phyloP scores from a whole-genome alignment of 2,888 invertebrate species.

The Dioctria linearis region DNA sequence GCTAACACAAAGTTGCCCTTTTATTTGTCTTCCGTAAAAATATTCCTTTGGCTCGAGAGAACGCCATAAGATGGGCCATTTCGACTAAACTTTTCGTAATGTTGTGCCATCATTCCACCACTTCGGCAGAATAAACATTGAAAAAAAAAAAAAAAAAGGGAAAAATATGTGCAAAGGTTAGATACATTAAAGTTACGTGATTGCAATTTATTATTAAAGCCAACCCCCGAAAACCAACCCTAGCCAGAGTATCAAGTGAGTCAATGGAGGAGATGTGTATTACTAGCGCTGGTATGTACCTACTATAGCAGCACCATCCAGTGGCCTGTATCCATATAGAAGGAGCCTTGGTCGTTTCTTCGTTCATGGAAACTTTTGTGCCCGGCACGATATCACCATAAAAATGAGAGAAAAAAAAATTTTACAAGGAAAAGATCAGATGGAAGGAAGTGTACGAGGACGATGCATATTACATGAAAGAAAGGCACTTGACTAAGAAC shows the following conservation, averaged over 20 bases:
- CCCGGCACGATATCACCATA: slow-evolving; percentile 21
- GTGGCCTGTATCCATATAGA: neutral
- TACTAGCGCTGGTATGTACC: neutral
- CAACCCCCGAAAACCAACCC: slow-evolving; percentile 23
- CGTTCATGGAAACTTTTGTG: neutral
- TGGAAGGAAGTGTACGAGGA: slow-evolving; percentile 36
- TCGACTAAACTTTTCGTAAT: slow-evolving; percentile 48
- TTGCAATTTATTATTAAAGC: slow-evolving; percentile 54
- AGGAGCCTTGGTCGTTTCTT: neutral
- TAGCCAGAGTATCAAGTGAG: slow-evolving; percentile 47
- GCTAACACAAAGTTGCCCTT: slow-evolving; percentile 16
- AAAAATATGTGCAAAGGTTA: slow-evolving; percentile 53
- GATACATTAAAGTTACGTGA: slow-evolving; percentile 54
- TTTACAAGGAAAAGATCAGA: slow-evolving; percentile 39
- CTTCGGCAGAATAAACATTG: slow-evolving; percentile 44
- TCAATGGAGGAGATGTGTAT: slow-evolving; percentile 45
- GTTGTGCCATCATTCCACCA: slow-evolving; percentile 24
- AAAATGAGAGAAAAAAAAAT: slow-evolving; percentile 2
- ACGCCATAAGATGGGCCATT: slow-evolving; percentile 27
- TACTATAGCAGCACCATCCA: slow-evolving; percentile 2
- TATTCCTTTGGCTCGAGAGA: slow-evolving; percentile 8
- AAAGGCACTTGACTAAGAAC: slow-evolving; percentile 36
- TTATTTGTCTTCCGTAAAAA: slow-evolving; percentile 18
- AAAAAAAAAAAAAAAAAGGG: slow-evolving; percentile 31
- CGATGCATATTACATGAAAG: slow-evolving; percentile 52